A percentile compares a stretch with the other conserved stretches of the same genome.
Conservation (phyloP, 2,113 vertebrate species). For the Melanocharis versteri region DNA sequence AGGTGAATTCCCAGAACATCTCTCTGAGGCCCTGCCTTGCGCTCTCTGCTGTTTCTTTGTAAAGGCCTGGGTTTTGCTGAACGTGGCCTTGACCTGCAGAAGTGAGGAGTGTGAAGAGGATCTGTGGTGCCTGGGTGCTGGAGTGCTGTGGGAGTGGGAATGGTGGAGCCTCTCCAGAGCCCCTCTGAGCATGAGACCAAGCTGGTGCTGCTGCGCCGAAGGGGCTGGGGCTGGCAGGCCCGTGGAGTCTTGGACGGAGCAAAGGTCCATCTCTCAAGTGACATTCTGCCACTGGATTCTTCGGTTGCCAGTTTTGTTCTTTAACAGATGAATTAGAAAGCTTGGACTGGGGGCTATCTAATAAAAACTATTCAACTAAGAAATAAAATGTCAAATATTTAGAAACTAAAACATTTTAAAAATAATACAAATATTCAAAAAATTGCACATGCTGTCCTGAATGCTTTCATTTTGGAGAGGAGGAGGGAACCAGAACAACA, state of each 20-base stretch:
- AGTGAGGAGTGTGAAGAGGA: background rate
- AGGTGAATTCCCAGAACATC: background rate
- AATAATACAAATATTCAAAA: background rate
- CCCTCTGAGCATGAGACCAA: too few relatives aligned
- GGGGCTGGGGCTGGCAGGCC: too few relatives aligned
- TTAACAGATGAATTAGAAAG: background rate
- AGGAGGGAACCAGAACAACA: background rate
- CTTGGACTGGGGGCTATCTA: background rate
- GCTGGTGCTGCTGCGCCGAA: background rate
- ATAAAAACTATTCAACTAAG: background rate
- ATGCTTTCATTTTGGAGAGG: background rate
- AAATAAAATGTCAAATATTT: background rate
- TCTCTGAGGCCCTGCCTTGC: rapidly evolving
- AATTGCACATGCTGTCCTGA: background rate
- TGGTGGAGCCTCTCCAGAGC: background rate
- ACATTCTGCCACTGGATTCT: background rate
- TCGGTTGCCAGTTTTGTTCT: background rate
- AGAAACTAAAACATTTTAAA: background rate
- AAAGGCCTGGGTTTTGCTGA: background rate
- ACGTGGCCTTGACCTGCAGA: background rate
- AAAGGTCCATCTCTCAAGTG: background rate
- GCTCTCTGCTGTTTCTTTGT: background rate
- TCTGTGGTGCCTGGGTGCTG: background rate
- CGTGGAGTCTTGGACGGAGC: rapidly evolving
- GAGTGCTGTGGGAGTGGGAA: background rate